Evolutionary conservation across 2,113 vertebrate species (phyloP).

Genomic region (Myiozetetes cayanensis): DNA sequence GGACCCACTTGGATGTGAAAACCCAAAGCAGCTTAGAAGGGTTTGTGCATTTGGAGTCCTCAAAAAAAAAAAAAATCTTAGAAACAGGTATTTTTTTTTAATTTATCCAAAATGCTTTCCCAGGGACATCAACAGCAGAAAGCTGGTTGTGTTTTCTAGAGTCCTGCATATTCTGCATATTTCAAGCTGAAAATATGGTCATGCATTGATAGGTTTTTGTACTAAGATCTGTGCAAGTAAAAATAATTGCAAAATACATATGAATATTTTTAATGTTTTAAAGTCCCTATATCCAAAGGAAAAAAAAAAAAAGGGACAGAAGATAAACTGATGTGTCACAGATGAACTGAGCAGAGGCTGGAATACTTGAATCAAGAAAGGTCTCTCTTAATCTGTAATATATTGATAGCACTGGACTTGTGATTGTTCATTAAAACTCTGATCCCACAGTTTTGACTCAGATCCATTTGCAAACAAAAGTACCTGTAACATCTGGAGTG

Average conservation of each 20-base stretch:
- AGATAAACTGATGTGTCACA: neutral
- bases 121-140: neutral
- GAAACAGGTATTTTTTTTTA: neutral
- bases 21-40: neutral
- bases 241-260: neutral
- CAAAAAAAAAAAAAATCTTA: neutral
- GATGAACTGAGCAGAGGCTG: neutral
- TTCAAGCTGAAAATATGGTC: neutral
- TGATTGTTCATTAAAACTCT: neutral
- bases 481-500: neutral
- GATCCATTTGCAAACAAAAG: neutral
- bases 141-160: neutral
- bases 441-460: slow-evolving; percentile 27
- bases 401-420: neutral
- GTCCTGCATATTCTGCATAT: neutral
- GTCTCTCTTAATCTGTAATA: neutral
- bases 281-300: neutral
- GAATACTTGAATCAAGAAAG: neutral
- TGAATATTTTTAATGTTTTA: neutral
- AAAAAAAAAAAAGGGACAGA: no score
- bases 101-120: neutral
- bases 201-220: neutral
- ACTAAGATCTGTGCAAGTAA: neutral
- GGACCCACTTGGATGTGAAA: neutral
- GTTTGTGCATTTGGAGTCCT: neutral